A percentile compares a stretch with the other conserved stretches of the same genome.
These are phyloP conservation scores for Hyles lineata DNA, from an alignment of 2,888 invertebrate species.

Conservation along the genomic window DNA sequence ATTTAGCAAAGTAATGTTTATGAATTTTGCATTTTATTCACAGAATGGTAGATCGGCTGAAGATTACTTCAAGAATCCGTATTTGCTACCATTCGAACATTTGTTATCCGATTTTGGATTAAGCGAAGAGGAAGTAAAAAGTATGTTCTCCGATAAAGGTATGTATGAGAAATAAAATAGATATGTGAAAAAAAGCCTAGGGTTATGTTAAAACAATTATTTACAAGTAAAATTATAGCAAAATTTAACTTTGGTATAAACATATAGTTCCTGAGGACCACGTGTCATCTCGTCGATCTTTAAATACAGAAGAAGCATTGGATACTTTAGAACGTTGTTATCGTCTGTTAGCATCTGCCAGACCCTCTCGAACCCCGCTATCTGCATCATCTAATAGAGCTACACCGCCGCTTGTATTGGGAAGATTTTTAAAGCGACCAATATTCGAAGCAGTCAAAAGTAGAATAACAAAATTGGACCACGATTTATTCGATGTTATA, in stretches of 20 bases:
- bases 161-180: slow-evolving; percentile 49
- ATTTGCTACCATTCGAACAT: slow-evolving; percentile 88
- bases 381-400: slow-evolving; percentile 85
- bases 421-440: slow-evolving; percentile 89
- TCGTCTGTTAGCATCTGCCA: slow-evolving; percentile 87
- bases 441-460: slow-evolving; percentile 90
- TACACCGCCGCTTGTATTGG: slow-evolving; percentile 85
- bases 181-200: slow-evolving; percentile 17
- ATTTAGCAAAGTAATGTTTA: neutral
- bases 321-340: slow-evolving; percentile 91
- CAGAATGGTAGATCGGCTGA: slow-evolving; percentile 92
- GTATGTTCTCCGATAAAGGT: slow-evolving; percentile 93
- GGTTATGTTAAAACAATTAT: slow-evolving; percentile 12
- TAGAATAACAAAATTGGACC: slow-evolving; percentile 92
- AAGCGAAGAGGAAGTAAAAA: slow-evolving; percentile 86
- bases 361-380: slow-evolving; percentile 83
- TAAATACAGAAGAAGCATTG: slow-evolving; percentile 89
- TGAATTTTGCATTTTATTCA: slow-evolving; percentile 29
- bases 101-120: slow-evolving; percentile 89
- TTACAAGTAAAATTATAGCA: neutral
- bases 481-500: slow-evolving; percentile 94
- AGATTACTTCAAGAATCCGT: slow-evolving; percentile 89
- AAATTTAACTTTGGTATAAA: slow-evolving; percentile 38
- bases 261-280: slow-evolving; percentile 89
- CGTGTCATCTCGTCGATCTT: slow-evolving; percentile 89